A percentile compares a stretch with the other conserved stretches of the same genome.
Conservation (phyloP, 2,888 invertebrate genomes). For the Melanophora roralis region DNA sequence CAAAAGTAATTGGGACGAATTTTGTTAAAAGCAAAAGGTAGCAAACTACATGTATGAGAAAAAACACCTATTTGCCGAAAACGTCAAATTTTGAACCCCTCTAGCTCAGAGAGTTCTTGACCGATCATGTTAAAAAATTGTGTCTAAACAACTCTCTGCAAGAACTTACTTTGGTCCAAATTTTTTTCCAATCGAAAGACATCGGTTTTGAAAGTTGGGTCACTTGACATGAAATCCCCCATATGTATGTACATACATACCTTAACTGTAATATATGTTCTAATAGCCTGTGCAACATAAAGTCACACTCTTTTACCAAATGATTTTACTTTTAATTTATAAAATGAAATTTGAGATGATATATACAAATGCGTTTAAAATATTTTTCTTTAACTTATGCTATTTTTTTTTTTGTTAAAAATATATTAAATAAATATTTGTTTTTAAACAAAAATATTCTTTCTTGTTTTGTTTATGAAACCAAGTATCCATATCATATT, state of each 20-base stretch:
- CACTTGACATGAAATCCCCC: neutral
- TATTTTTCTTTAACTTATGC: neutral
- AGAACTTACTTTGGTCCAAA: too few relatives aligned
- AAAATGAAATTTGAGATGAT: slow-evolving; percentile 50
- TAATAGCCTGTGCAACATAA: slow-evolving; percentile 19
- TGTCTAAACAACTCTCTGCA: too few relatives aligned
- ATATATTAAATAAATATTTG: slow-evolving; percentile 43
- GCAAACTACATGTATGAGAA: too few relatives aligned
- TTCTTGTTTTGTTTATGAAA: slow-evolving; percentile 19
- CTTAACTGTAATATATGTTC: too few relatives aligned
- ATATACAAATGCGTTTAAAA: slow-evolving; percentile 29
- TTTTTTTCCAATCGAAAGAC: too few relatives aligned
- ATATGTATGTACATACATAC: neutral
- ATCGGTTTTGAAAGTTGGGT: too few relatives aligned
- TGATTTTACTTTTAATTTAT: slow-evolving; percentile 21
- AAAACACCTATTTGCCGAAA: too few relatives aligned
- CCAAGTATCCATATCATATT: neutral
- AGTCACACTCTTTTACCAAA: neutral
- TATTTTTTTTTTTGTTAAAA: slow-evolving; percentile 12
- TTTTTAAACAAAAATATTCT: slow-evolving; percentile 34
- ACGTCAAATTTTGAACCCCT: too few relatives aligned
- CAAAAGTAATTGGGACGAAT: too few relatives aligned
- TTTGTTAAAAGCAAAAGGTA: too few relatives aligned
- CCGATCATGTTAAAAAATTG: too few relatives aligned
- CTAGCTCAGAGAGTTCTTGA: too few relatives aligned